Conservation (phyloP, 2,113 vertebrate genomes). For the Anguilla rostrata region DNA sequence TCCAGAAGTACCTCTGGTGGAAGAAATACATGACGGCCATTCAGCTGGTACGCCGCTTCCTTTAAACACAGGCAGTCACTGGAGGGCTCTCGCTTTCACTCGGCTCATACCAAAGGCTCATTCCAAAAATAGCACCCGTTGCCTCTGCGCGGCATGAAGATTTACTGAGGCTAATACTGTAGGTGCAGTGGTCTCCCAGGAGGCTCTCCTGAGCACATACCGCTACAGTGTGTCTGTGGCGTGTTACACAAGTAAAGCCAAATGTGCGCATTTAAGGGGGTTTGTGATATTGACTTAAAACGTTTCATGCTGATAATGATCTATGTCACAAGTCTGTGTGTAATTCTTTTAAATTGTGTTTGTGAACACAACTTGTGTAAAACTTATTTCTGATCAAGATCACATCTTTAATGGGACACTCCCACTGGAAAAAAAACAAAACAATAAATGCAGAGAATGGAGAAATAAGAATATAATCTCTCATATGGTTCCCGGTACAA, state of each 20-base stretch:
- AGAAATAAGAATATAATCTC: too few relatives aligned
- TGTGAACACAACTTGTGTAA: too few relatives aligned
- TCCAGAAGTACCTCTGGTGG: constrained; percentile 98
- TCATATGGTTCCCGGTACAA: too few relatives aligned
- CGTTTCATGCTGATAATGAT: too few relatives aligned
- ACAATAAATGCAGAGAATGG: too few relatives aligned
- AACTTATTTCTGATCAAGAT: too few relatives aligned
- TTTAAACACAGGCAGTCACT: not conserved
- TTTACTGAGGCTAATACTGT: not conserved
- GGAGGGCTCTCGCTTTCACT: not conserved
- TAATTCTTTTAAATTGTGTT: too few relatives aligned
- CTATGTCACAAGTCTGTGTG: too few relatives aligned
- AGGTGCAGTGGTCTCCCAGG: not conserved
- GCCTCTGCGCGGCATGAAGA: not conserved
- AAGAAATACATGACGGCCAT: constrained; percentile 99
- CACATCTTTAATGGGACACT: too few relatives aligned
- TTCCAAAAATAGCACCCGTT: too few relatives aligned
- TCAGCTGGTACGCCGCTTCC: constrained; percentile 81
- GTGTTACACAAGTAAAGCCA: not conserved
- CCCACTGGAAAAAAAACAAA: too few relatives aligned
- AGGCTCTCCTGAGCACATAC: not conserved
- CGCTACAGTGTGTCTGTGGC: not conserved
- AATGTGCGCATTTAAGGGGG: not conserved
- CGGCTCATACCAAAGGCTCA: too few relatives aligned
- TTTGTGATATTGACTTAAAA: not conserved